These are phyloP conservation scores for Climacteris rufus DNA, from an alignment of 2,113 vertebrate species.

Conservation along the genomic window DNA sequence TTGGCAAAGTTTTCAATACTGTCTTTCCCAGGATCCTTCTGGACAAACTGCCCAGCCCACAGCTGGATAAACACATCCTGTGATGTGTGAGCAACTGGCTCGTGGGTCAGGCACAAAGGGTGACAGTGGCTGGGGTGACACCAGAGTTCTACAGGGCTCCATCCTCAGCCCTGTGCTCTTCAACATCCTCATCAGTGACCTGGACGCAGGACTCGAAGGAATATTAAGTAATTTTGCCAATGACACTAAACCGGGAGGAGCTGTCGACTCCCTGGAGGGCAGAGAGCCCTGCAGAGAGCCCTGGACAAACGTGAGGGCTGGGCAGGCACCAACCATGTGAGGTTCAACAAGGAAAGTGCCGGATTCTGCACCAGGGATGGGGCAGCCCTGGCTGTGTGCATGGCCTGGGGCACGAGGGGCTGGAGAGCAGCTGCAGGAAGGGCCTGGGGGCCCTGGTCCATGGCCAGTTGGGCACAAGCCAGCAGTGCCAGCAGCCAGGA, in stretches of 20 bases:
- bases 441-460: rapidly evolving
- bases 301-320: not conserved
- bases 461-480: not conserved
- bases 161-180: not conserved
- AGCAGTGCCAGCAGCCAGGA: not conserved
- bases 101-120: not conserved
- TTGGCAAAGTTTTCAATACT: not conserved
- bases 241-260: not conserved
- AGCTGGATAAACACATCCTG: not conserved
- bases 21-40: not conserved
- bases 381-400: not conserved
- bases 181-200: not conserved
- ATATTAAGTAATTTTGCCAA: not conserved
- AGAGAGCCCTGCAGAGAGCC: not conserved
- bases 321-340: not conserved
- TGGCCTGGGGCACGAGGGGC: not conserved
- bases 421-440: not conserved
- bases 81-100: not conserved
- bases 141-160: not conserved
- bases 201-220: not conserved
- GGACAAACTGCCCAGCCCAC: not conserved
- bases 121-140: not conserved
- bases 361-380: not conserved
- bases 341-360: not conserved
- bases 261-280: not conserved